Evolutionary conservation across 1,140 invertebrate genomes (phyloP).

Genomic region (Drosophila orena): DNA sequence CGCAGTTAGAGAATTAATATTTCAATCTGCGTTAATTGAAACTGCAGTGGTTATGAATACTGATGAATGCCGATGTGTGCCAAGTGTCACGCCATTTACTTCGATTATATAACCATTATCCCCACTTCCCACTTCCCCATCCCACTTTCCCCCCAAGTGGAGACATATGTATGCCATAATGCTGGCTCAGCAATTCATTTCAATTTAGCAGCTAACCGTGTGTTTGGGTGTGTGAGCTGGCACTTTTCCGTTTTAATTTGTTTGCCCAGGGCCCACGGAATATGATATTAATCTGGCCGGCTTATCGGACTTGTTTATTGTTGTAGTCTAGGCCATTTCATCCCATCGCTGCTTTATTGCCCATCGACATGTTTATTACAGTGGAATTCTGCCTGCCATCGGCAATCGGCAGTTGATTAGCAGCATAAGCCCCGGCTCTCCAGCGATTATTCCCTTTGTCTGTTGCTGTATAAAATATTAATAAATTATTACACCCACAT

Average conservation of each 20-base stretch:
- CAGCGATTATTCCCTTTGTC: constrained; percentile 18
- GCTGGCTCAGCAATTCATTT: constrained; percentile 47
- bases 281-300: constrained; percentile 54
- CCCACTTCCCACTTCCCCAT: too few species aligned
- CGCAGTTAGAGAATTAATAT: constrained; percentile 14
- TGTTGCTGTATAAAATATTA: constrained; percentile 41
- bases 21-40: constrained; percentile 22
- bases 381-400: constrained; percentile 34
- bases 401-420: constrained; percentile 67
- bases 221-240: constrained; percentile 18
- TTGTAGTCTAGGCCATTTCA: constrained; percentile 17
- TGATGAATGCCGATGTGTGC: background rate
- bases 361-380: constrained; percentile 61
- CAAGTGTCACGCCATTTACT: constrained; percentile 36
- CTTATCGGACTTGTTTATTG: constrained; percentile 66
- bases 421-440: constrained; percentile 34
- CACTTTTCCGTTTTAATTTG: constrained; percentile 62
- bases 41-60: constrained; percentile 13
- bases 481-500: constrained; percentile 56
- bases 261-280: constrained; percentile 36
- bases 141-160: background rate
- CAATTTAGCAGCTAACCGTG: constrained; percentile 41
- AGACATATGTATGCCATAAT: constrained; percentile 39
- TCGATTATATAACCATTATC: constrained; percentile 35
- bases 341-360: constrained; percentile 53